Evolutionary conservation across 37 sponge, comb jelly and placozoan genomes (phyloP).

Genomic region (Agelas oroides): DNA sequence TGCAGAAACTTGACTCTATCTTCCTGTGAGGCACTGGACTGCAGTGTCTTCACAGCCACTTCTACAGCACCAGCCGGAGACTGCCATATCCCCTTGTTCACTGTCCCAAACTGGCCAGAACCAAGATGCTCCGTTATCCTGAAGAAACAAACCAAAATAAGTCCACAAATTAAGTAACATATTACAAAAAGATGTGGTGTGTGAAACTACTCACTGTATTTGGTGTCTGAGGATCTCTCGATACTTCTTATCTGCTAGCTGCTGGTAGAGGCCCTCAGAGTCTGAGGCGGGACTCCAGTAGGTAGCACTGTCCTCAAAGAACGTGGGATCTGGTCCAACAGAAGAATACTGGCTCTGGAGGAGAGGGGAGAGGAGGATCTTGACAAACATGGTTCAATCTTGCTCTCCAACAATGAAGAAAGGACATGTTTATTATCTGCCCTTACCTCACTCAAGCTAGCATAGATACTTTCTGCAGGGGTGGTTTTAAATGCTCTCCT

Average conservation of each 20-base stretch:
- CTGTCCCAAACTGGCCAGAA: slow-evolving; percentile 72
- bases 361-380: too few species aligned
- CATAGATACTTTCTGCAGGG: neutral
- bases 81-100: slow-evolving; percentile 56
- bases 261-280: slow-evolving; percentile 20
- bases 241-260: slow-evolving; percentile 46
- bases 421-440: too few species aligned
- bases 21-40: slow-evolving; percentile 34
- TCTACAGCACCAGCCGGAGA: slow-evolving; percentile 16
- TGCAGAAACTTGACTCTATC: slow-evolving; percentile 66
- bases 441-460: slow-evolving; percentile 2
- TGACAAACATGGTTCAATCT: too few species aligned
- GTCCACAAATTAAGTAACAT: too few species aligned
- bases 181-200: too few species aligned
- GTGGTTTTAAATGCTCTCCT: neutral
- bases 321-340: neutral
- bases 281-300: slow-evolving; percentile 41
- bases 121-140: slow-evolving; percentile 50
- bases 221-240: slow-evolving; percentile 47
- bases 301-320: slow-evolving; percentile 40
- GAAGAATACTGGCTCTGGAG: neutral
- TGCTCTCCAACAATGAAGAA: too few species aligned
- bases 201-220: slow-evolving; percentile 35
- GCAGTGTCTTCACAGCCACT: slow-evolving; percentile 60
- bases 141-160: too few species aligned